Conservation (phyloP, 2,888 invertebrate genomes). For the Epirrhoe tristata region DNA sequence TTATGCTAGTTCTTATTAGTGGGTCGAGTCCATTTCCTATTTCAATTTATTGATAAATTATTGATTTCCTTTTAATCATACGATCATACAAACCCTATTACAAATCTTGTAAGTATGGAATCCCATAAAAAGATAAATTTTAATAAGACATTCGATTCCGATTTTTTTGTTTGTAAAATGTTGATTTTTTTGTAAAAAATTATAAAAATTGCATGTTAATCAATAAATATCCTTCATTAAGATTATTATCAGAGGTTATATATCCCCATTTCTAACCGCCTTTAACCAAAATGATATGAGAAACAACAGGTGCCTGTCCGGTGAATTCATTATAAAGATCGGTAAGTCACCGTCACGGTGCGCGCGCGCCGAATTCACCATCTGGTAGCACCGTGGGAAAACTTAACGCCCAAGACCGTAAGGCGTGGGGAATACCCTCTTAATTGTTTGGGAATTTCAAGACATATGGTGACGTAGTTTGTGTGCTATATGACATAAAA, state of each 20-base stretch:
- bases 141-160: too few relatives aligned
- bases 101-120: not conserved
- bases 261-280: not conserved
- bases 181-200: too few relatives aligned
- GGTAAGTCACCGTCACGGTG: conserved; percentile 83
- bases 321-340: conserved; percentile 72
- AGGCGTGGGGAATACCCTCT: conserved; percentile 22
- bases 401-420: conserved; percentile 72
- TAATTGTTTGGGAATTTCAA: conserved; percentile 42
- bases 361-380: conserved; percentile 68
- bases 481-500: not conserved
- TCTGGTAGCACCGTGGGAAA: conserved; percentile 81
- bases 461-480: conserved; percentile 36
- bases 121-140: not conserved
- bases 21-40: conserved; percentile 32
- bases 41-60: conserved; percentile 18
- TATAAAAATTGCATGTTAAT: not conserved
- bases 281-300: conserved; percentile 48
- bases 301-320: conserved; percentile 71
- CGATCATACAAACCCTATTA: not conserved
- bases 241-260: not conserved
- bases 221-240: not conserved
- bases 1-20: conserved; percentile 33
- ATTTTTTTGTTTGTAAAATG: too few relatives aligned
- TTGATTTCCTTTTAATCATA: conserved; percentile 9